Base-by-base conservation (phyloP, 64 coral and sea anemone genomes). In the Trachythela sp. region DNA sequence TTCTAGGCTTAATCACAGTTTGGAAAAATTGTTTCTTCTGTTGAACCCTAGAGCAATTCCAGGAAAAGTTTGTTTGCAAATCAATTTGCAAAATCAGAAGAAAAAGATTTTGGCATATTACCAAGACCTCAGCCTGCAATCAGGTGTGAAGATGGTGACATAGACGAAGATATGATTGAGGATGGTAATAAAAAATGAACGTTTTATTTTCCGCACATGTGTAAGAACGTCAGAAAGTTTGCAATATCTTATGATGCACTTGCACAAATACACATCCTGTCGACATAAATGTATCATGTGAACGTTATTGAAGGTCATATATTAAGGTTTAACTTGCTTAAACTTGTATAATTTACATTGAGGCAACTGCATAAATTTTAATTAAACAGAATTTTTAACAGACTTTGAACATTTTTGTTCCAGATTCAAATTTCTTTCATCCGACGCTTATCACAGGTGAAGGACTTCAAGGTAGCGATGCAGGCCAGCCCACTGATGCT, bases 51-150 rank as follows among this genome's bases (percentile, higher is more conserved):
- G 15, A 40, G 26, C 36, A 40, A 68, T 54, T 45, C 40, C 35
- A 83, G 84, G 49, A 92, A 77, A 52, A 97, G 95, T 76, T 56
- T 97, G 33, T 97, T 97, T 92, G 95, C 95, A 24, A 92, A 92
- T 85, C 95, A 97, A 64, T 97, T 97, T 86, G 89, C 83, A 31
- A 88, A 75, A 39, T 92, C 92, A 70, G 90, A 88, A 33, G 77
- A 90, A 40, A 67, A 40, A 56, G 49, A 49, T 56, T 97, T 97
- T 91, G 95, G 95, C 84, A 77, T 94, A 60, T 86, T 86, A 36
- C 84, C 27, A 86, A 49, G 30, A 31, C 22, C 14, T 18, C 9
- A 8, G 1, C 76, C 58, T 72, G 29, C 24, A 50, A 2, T 11
- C 14, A 4, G 22, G 48, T 22, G 20, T 37, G 41, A 77, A 77